These are phyloP conservation scores for Talpa occidentalis DNA, from an alignment of 2,113 vertebrate genomes.

Conservation along the genomic window DNA sequence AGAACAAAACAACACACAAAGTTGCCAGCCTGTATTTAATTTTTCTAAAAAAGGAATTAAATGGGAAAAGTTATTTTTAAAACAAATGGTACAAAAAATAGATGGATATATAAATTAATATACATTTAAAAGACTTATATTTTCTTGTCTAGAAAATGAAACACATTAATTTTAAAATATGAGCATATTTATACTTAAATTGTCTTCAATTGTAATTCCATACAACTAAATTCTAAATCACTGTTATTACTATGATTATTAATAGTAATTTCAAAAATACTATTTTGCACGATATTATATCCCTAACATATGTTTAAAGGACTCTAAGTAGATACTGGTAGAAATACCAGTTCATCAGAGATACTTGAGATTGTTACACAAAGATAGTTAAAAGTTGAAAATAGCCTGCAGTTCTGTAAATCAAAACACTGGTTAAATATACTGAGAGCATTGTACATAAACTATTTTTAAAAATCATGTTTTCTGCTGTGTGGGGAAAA, in stretches of 20 bases:
- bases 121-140: slow-evolving; percentile 10
- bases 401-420: neutral
- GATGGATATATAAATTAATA: slow-evolving; percentile 46
- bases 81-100: slow-evolving; percentile 17
- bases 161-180: slow-evolving; percentile 44
- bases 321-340: neutral
- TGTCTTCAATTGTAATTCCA: slow-evolving; percentile 20
- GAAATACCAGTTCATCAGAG: neutral
- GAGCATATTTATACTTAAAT: slow-evolving; percentile 15
- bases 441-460: neutral
- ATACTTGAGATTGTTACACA: neutral
- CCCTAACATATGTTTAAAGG: neutral
- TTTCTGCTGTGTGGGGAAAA: neutral
- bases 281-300: neutral
- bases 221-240: slow-evolving; percentile 10
- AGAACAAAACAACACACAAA: slow-evolving; percentile 70
- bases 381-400: neutral
- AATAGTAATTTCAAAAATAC: slow-evolving; percentile 60
- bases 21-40: slow-evolving; percentile 59
- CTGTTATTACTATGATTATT: slow-evolving; percentile 50
- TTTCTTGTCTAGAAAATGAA: neutral
- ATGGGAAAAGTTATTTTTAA: slow-evolving; percentile 58
- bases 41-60: slow-evolving; percentile 63
- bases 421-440: neutral
- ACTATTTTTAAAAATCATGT: neutral